Percentiles rank a stretch among this genome's conserved stretches.
These are phyloP conservation scores for Lucilia sericata DNA, from an alignment of 1,140 invertebrate species.

Conservation along the genomic window DNA sequence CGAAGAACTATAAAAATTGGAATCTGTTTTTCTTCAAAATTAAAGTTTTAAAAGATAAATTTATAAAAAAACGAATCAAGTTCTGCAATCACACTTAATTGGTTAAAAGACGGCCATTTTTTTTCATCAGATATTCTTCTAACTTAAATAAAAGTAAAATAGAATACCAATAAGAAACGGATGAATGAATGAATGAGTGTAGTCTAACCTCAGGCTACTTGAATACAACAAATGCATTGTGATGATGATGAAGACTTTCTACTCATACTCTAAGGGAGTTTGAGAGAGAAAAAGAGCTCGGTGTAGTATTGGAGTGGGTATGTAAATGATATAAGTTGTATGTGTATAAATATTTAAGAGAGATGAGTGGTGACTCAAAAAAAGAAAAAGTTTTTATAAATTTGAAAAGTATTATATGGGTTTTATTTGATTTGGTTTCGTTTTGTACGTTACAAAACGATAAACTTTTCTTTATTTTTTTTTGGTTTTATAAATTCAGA, in stretches of 20 bases:
- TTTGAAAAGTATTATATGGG: constrained; percentile 8
- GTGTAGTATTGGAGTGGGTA: neutral
- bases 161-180: constrained; percentile 36
- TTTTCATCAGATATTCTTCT: neutral
- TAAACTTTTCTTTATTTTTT: neutral
- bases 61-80: too few species aligned
- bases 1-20: too few species aligned
- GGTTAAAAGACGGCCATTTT: constrained; percentile 31
- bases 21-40: too few species aligned
- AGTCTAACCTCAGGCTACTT: constrained; percentile 32
- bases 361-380: constrained; percentile 40
- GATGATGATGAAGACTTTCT: neutral
- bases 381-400: neutral
- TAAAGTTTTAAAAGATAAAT: too few species aligned
- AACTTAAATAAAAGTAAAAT: neutral
- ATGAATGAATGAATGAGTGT: constrained; percentile 37
- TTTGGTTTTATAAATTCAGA: neutral
- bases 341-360: neutral
- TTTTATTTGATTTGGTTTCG: neutral
- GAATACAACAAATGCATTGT: neutral
- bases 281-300: neutral
- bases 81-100: too few species aligned
- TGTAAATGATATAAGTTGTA: neutral
- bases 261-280: neutral
- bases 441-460: neutral